These are phyloP conservation scores for Brachycybe producta DNA, from an alignment of 2,888 invertebrate genomes.

Conservation along the genomic window DNA sequence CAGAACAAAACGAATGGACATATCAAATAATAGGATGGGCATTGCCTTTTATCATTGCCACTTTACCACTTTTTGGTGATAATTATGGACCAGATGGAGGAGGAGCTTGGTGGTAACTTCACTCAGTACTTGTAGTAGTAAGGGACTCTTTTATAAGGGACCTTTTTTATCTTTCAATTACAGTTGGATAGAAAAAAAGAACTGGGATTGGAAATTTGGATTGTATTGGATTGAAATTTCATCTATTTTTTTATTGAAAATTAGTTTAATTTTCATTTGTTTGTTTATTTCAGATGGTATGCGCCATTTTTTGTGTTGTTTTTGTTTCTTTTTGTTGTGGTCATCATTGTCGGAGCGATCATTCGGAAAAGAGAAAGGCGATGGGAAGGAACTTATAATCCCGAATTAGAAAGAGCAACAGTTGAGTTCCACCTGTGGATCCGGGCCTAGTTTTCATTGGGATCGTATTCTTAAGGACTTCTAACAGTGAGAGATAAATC, in stretches of 20 bases:
- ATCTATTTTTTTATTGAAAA: neutral
- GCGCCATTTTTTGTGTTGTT: constrained; percentile 14
- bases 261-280: neutral
- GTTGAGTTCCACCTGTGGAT: constrained; percentile 3
- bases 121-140: neutral
- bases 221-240: constrained; percentile 2
- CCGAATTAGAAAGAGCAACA: constrained; percentile 15
- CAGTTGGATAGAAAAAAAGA: constrained; percentile 16
- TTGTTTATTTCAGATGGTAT: constrained; percentile 11
- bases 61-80: constrained; percentile 16
- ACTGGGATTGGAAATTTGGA: constrained; percentile 12
- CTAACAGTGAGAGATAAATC: too few species aligned
- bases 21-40: constrained; percentile 17
- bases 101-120: constrained; percentile 17
- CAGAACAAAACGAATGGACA: constrained; percentile 14
- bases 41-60: constrained; percentile 13
- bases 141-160: neutral
- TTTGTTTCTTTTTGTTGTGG: constrained; percentile 5
- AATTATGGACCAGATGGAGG: constrained; percentile 16
- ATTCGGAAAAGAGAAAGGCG: constrained; percentile 9
- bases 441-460: too few species aligned
- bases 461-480: too few species aligned
- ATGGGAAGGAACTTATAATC: constrained; percentile 18
- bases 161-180: constrained; percentile 7
- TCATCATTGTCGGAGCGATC: constrained; percentile 6